Evolutionary conservation across 2,888 invertebrate genomes (phyloP), one percentile per base, ranked within the genome.

Genomic region (Callyntrura sp.): DNA sequence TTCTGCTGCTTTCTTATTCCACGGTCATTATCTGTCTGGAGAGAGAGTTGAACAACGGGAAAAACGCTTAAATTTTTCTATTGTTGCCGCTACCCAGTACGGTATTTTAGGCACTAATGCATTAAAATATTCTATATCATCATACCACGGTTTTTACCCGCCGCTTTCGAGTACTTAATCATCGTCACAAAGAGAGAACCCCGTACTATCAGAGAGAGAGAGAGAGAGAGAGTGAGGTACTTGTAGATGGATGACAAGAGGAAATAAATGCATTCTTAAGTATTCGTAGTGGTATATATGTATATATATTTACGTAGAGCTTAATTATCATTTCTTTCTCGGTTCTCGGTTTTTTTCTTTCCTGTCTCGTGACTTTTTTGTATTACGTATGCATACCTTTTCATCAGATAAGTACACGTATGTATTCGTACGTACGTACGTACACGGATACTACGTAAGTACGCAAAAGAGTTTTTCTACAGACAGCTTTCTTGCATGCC

Each of bases 281-380:
- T 85, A 86, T 78, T 70, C 51, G 48, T 28, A 68, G n/a, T 55
- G 45, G 60, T 65, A 25, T 79, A 81, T 35, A 81, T 81, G 81
- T 60, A 60, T n/a, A 83, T 60, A 60, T n/a, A 83, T 84, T 88
- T 88, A 35, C 35, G 35, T 4, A 35, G 35, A 35, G 35, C 35
- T 35, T 35, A 35, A 35, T 35, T 35, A 35, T 35, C 35, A 35
- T 35, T 35, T 35, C 35, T 84, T 90, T 90, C 90, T 90, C 90
- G 90, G 90, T 51, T 35, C 51, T n/a, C n/a, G n/a, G n/a, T n/a
- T n/a, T n/a, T n/a, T n/a, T 86, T 86, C 65, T 79, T 55, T 70
- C 43, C 5, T 76, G 78, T 88, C 89, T 85, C 81, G 89, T 89
- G 89, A 89, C 85, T 89, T 78, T 88, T 55, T 51, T 12, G n/a